Conservation (phyloP, 2,888 invertebrate genomes). For the Cartodere bifasciata region DNA sequence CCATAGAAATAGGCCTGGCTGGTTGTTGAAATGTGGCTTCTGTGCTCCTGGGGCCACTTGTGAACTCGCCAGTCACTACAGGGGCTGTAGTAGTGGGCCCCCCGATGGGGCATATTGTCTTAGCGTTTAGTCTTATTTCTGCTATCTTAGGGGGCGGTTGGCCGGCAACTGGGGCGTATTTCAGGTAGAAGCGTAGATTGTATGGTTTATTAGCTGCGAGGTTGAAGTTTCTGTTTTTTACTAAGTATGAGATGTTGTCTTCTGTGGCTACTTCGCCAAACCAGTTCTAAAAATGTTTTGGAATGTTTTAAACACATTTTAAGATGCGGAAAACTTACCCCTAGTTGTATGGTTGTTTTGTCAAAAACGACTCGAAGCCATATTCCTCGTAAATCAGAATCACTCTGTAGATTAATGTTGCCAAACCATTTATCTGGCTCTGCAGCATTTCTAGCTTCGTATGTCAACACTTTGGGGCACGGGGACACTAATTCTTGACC, state of each 20-base stretch:
- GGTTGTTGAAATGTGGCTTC: too few species aligned
- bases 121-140: slow-evolving; percentile 39
- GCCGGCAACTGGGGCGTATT: slow-evolving; percentile 41
- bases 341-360: background rate
- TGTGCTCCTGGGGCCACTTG: too few species aligned
- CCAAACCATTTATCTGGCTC: slow-evolving; percentile 48
- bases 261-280: slow-evolving; percentile 45
- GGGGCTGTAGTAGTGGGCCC: slow-evolving; percentile 14
- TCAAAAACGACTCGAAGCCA: background rate
- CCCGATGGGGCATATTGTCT: slow-evolving; percentile 40
- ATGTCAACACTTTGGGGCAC: slow-evolving; percentile 48
- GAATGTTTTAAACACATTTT: too few species aligned
- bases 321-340: too few species aligned
- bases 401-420: background rate
- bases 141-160: slow-evolving; percentile 33
- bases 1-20: too few species aligned
- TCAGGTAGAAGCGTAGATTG: slow-evolving; percentile 46
- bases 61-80: too few species aligned
- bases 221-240: slow-evolving; percentile 45
- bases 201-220: slow-evolving; percentile 42
- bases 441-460: slow-evolving; percentile 38
- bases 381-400: background rate
- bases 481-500: slow-evolving; percentile 31
- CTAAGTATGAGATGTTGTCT: slow-evolving; percentile 46
- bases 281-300: slow-evolving; percentile 32